Evolutionary conservation across 2,113 vertebrate genomes (phyloP).

Genomic region (Notiomystis cincta): DNA sequence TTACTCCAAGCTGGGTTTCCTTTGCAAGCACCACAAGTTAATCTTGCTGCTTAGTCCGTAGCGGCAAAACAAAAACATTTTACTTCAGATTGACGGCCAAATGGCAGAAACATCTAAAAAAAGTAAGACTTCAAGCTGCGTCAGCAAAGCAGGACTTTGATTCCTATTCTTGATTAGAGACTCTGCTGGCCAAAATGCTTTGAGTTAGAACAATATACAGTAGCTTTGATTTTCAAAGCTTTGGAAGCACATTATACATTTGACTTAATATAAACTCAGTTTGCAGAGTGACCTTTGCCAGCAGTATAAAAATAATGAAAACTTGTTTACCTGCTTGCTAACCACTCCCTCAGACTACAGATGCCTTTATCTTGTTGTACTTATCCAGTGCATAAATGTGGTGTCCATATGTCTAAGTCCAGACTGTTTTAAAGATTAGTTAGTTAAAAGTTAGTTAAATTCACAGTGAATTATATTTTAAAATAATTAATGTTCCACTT

Average conservation of each 20-base stretch:
- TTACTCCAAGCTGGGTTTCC: slow-evolving; percentile 63
- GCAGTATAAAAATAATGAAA: slow-evolving; percentile 13
- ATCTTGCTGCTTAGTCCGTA: slow-evolving; percentile 26
- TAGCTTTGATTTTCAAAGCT: slow-evolving; percentile 63
- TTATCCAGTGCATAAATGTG: not conserved
- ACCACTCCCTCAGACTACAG: not conserved
- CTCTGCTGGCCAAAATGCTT: slow-evolving; percentile 58
- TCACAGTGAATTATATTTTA: not conserved
- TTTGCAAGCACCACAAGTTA: slow-evolving; percentile 24
- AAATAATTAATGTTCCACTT: not conserved
- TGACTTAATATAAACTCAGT: slow-evolving; percentile 30
- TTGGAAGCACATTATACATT: slow-evolving; percentile 70
- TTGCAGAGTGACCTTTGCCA: slow-evolving; percentile 33
- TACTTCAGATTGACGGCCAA: slow-evolving; percentile 32
- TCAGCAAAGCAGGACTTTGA: slow-evolving; percentile 44
- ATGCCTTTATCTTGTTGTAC: not conserved
- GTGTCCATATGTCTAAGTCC: not conserved
- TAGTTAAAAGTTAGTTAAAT: not conserved
- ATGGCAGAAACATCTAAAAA: slow-evolving; percentile 53
- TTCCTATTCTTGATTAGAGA: slow-evolving; percentile 62
- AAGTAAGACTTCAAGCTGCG: slow-evolving; percentile 31
- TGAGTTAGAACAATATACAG: slow-evolving; percentile 78
- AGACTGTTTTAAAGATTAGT: not conserved
- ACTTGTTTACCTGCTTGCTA: slow-evolving; percentile 47
- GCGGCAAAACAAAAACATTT: slow-evolving; percentile 25